Conservation (phyloP, 2,797 vertebrate genomes). For the Xenentodon cancila region DNA sequence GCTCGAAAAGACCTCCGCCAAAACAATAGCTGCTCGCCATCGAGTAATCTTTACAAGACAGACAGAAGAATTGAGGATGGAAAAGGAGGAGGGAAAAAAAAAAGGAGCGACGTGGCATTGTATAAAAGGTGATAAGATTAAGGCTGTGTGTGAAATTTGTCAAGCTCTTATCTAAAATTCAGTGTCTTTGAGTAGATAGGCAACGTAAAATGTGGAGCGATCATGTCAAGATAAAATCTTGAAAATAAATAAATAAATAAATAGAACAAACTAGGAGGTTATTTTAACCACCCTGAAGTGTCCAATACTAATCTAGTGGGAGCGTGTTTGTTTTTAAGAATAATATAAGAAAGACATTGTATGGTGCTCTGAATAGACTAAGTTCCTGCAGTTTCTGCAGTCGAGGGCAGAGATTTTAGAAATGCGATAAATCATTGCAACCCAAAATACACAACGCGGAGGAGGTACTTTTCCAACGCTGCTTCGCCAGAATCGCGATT, state of each 20-base stretch:
- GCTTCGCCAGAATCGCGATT: no score
- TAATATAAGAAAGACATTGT: no score
- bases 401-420: no score
- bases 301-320: neutral
- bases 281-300: neutral
- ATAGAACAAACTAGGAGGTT: slow-evolving; percentile 46
- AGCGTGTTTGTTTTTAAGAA: no score
- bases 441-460: no score
- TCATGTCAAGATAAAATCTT: slow-evolving; percentile 70
- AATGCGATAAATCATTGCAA: no score
- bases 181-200: slow-evolving; percentile 67
- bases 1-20: slow-evolving; percentile 66
- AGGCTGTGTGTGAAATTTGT: slow-evolving; percentile 80
- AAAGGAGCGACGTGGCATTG: slow-evolving; percentile 18
- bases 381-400: no score
- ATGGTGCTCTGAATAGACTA: no score
- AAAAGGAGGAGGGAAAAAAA: slow-evolving; percentile 40
- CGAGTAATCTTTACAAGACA: slow-evolving; percentile 63
- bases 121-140: slow-evolving; percentile 79
- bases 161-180: slow-evolving; percentile 81
- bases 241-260: slow-evolving; percentile 58
- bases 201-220: slow-evolving; percentile 56
- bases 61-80: slow-evolving; percentile 44
- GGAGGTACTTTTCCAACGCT: no score
- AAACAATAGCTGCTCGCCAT: slow-evolving; percentile 81